phyloP scores from a whole-genome alignment of 1,140 invertebrate species.

The Eriocheir sinensis region DNA sequence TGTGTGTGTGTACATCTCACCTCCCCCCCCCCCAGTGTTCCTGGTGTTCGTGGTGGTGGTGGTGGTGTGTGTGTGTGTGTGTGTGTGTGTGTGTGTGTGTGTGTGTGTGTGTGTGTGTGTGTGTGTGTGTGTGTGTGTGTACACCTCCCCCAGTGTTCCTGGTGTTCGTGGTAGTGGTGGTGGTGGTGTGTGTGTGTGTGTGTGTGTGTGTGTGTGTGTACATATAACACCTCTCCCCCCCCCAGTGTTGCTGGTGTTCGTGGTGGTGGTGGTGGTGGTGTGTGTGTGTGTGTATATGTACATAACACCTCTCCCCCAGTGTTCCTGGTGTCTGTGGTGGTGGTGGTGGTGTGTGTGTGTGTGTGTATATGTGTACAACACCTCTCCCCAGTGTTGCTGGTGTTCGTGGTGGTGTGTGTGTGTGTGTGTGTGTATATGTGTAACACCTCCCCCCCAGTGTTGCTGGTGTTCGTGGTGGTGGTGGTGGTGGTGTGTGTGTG shows the following conservation, averaged over 20 bases:
- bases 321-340: constrained; percentile 90
- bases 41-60: too few relatives aligned
- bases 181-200: too few relatives aligned
- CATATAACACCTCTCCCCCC: too few relatives aligned
- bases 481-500: constrained; percentile 84
- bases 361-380: background rate
- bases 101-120: background rate
- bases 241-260: too few relatives aligned
- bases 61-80: background rate
- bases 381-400: too few relatives aligned
- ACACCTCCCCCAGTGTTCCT: background rate
- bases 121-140: background rate
- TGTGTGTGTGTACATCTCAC: too few relatives aligned
- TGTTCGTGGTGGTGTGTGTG: background rate
- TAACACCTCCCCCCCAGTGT: constrained; percentile 82
- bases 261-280: background rate
- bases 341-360: constrained; percentile 84
- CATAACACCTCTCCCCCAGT: constrained; percentile 81
- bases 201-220: constrained; percentile 30
- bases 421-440: constrained; percentile 43
- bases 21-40: too few relatives aligned
- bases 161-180: background rate
- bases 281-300: constrained; percentile 36
- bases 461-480: constrained; percentile 89
- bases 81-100: background rate